Conservation (phyloP, 2,113 vertebrate species). For the Calyptomena viridis region DNA sequence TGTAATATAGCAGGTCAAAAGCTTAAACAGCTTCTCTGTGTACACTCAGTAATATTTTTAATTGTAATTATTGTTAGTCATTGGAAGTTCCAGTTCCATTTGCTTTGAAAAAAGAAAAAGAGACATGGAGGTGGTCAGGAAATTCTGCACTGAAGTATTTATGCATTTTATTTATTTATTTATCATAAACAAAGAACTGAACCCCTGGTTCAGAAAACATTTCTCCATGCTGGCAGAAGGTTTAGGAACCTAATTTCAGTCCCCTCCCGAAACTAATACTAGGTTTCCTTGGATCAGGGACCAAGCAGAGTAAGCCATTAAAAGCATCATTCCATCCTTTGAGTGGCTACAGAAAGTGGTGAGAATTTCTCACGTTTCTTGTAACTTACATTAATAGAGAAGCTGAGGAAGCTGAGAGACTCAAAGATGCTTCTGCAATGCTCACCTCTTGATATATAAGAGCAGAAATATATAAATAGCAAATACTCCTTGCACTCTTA, state of each 20-base stretch:
- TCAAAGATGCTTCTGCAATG: not conserved
- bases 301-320: not conserved
- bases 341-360: not conserved
- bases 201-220: not conserved
- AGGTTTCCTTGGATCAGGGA: not conserved
- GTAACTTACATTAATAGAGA: not conserved
- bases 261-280: not conserved
- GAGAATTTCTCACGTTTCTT: not conserved
- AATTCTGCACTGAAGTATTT: constrained; percentile 2
- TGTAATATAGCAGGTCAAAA: not conserved
- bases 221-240: not conserved
- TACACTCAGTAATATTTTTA: not conserved
- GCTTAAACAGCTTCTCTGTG: not conserved
- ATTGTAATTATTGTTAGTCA: not conserved
- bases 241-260: not conserved
- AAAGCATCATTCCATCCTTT: not conserved
- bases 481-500: not conserved
- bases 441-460: not conserved
- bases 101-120: not conserved
- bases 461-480: not conserved
- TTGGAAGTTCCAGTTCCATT: not conserved
- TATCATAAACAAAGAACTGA: not conserved
- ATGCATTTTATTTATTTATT: constrained; percentile 35
- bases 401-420: not conserved
- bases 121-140: not conserved